Evolutionary conservation across 2,888 invertebrate genomes (phyloP).

Genomic region (Aleiodes alternator): DNA sequence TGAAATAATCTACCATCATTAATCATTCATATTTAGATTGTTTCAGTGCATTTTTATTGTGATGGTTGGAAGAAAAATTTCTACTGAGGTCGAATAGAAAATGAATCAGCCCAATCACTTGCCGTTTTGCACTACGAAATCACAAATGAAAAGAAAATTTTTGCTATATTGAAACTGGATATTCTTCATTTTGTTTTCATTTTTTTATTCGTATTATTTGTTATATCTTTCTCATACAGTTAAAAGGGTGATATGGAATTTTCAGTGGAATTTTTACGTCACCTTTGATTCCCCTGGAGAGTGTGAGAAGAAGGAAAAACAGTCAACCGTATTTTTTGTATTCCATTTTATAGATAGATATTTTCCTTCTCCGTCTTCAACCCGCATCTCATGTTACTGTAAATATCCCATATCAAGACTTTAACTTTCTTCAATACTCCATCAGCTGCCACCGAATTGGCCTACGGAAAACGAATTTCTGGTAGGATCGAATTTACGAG

Average conservation of each 20-base stretch:
- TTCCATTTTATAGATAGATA: constrained; percentile 19
- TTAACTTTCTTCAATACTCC: constrained; percentile 44
- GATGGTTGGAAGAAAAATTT: too few species aligned
- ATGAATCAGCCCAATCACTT: too few species aligned
- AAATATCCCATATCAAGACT: constrained; percentile 11
- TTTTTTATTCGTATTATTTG: neutral
- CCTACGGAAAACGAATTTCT: constrained; percentile 50
- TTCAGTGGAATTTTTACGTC: constrained; percentile 25
- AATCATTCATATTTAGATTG: too few species aligned
- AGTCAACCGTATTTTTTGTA: constrained; percentile 7
- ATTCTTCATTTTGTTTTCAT: too few species aligned
- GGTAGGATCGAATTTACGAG: constrained; percentile 53
- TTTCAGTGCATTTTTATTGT: too few species aligned
- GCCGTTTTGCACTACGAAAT: too few species aligned
- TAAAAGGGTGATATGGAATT: neutral
- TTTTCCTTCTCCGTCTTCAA: neutral
- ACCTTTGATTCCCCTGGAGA: constrained; percentile 24
- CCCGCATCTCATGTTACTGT: neutral
- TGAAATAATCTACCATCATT: too few species aligned
- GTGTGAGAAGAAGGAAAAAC: neutral
- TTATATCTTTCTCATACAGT: neutral
- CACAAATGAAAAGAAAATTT: too few species aligned
- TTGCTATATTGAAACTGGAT: too few species aligned
- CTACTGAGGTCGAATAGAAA: too few species aligned
- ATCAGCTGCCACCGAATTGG: constrained; percentile 19